Percentiles rank a stretch among this genome's conserved stretches.
Evolutionary conservation across 1,140 invertebrate genomes (phyloP).

Genomic region (Tribolium castaneum): DNA sequence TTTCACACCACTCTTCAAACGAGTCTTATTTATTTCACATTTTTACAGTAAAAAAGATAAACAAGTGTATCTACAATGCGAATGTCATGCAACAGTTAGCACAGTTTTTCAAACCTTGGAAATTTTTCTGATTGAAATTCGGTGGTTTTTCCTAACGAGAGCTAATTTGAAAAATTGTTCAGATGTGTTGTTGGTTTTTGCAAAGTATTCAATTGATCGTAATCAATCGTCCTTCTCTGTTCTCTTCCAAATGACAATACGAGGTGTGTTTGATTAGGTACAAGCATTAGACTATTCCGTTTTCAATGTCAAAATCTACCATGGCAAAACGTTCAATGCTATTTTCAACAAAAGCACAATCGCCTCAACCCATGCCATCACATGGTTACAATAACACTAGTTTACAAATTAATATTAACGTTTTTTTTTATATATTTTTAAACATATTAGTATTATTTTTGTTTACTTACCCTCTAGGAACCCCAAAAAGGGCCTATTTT

Average conservation of each 20-base stretch:
- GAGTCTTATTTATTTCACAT: neutral
- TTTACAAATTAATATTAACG: too few relatives aligned
- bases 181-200: neutral
- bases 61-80: neutral
- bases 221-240: constrained; percentile 36
- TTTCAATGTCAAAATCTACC: constrained; percentile 32
- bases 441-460: too few relatives aligned
- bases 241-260: constrained; percentile 41
- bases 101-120: neutral
- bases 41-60: too few relatives aligned
- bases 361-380: neutral
- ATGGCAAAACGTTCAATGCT: constrained; percentile 10
- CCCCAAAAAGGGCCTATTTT: too few relatives aligned
- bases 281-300: constrained; percentile 4
- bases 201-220: neutral
- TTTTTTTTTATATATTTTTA: too few relatives aligned
- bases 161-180: neutral
- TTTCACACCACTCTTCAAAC: neutral
- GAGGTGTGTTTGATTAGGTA: constrained; percentile 38
- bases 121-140: neutral
- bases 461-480: too few relatives aligned
- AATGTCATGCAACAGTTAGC: neutral
- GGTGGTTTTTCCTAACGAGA: neutral
- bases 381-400: too few relatives aligned
- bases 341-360: constrained; percentile 9